Conservation (phyloP, 30 jellyfish, hydroid and myxozoan species). For the Pseudorhiza aurosa region DNA sequence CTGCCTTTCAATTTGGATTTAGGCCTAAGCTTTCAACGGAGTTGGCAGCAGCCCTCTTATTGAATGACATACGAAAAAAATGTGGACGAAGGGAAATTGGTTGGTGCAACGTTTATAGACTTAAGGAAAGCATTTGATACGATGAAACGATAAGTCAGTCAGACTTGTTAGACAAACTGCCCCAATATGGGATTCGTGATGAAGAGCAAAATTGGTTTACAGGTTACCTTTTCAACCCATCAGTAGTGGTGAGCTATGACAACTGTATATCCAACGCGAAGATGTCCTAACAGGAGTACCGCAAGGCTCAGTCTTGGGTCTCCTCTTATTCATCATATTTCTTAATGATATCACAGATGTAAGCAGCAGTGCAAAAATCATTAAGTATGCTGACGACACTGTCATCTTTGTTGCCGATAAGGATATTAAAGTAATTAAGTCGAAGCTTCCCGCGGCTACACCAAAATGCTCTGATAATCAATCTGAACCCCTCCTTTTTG, state of each 20-base stretch:
- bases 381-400: constrained; percentile 69
- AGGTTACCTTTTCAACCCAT: constrained; percentile 43
- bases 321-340: constrained; percentile 41
- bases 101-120: constrained; percentile 62
- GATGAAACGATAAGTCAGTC: constrained; percentile 49
- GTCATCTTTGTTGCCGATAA: constrained; percentile 49
- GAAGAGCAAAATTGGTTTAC: constrained; percentile 39
- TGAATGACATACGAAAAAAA: constrained; percentile 40
- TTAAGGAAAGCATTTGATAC: constrained; percentile 76
- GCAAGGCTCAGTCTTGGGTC: constrained; percentile 68
- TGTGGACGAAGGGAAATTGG: constrained; percentile 48
- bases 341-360: constrained; percentile 44
- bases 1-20: constrained; percentile 59
- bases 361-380: constrained; percentile 3
- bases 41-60: constrained; percentile 59
- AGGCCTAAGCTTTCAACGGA: constrained; percentile 47
- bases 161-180: constrained; percentile 44
- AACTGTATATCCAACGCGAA: constrained; percentile 25
- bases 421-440: too few relatives aligned
- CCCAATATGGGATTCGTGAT: constrained; percentile 51
- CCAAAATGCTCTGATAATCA: too few relatives aligned
- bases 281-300: constrained; percentile 49
- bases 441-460: too few relatives aligned
- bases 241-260: constrained; percentile 35
- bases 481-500: too few relatives aligned